Evolutionary conservation across 2,888 invertebrate genomes (phyloP), one percentile per base, ranked within the genome.

Genomic region (Ellobium chinense): DNA sequence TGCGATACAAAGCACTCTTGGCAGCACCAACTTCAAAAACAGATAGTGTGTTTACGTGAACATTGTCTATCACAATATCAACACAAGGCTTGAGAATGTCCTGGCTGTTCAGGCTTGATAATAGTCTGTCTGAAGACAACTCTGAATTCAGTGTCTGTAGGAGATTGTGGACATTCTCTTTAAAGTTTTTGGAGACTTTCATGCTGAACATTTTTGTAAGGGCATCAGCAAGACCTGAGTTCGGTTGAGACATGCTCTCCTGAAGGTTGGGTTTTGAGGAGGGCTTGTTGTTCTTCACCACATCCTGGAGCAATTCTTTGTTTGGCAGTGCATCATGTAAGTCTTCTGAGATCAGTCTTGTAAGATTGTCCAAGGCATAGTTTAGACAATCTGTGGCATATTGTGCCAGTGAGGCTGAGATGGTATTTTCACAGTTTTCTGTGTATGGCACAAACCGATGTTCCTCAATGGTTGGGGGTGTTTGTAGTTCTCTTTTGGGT

Each of bases 21-120:
- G 81, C 73, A 4, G 86, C 85, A 34, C 85, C 94, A 9, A 95
- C 93, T 94, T 98, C 97, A 21, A 95, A 94, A 24, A 95, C 94
- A 93, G 96, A 96, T 27, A 98, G 92, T 90, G 96, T 96, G 2
- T 95, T 92, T 14, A 95, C 94, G 56, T 94, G 94, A 27, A 95
- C 94, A 92, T 98, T 98, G 94, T 98, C 98, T 54, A 96, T 93
- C 31, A 96, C 95, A 14, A 96, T 93, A 92, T 97, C 97, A 76
- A 97, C 91, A 80, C 91, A 89, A 3, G 92, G 89, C 80, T 93
- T 91, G 27, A 94, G 83, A 21, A 88, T 82, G 7, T 85, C 76
- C 0, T 83, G 72, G 1, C 82, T 68, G 9, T 56, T 70, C 74
- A 89, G 66, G 62, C 72, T 77, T 14, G 81, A 78, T 56, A 89